Base-by-base conservation (phyloP, 2,113 vertebrate genomes). In the Ifrita kowaldi region DNA sequence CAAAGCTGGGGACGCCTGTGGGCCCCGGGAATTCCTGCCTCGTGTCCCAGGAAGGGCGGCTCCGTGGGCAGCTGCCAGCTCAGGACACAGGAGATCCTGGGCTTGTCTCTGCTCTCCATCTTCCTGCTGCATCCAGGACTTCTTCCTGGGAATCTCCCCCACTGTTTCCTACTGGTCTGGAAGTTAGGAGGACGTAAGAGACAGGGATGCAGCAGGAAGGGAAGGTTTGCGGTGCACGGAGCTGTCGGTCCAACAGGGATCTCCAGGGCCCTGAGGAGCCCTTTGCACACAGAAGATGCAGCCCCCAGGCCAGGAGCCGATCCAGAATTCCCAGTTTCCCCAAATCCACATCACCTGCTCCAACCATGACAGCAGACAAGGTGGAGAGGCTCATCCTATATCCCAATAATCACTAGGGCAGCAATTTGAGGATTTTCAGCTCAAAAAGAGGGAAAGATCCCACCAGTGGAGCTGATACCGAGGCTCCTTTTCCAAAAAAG, bases 391-490 rank as follows among this genome's bases (percentile, higher is more conserved):
- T 79, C 5, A 1, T 55, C 76, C 50, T 13, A 0, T 4, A 53
- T 21, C 56, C 63, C 20, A 56, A 4, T 16, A 21, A 82, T 10
- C 50, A 22, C 37, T 0, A 13, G 30, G 50, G 70, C 79, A 49
- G 42, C 79, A 52, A 41, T 52, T 13, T 0, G 37, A 46, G 46
- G 37, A 26, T 52, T 75, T 89, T 33, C 53, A 52, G 44, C 71
- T 73, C 26, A 55, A 39, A 70, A 64, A 30, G 5, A 27, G 27
- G 20, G 60, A 19, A 39, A 42, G 12, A 14, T 17, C 47, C 42
- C 35, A 12, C 13, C 0, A 0, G 23, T 5, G 41, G 14, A 44
- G 84, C 76, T 20, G 33, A 19, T 9, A 5, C 1, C 2, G 7
- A 70, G 65, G 55, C 16, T 85, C 26, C 39, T 56, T 41, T 21